Evolutionary conservation across 2,888 invertebrate genomes (phyloP), one percentile per base, ranked within the genome.

Genomic region (Amblyjoppa proteus): DNA sequence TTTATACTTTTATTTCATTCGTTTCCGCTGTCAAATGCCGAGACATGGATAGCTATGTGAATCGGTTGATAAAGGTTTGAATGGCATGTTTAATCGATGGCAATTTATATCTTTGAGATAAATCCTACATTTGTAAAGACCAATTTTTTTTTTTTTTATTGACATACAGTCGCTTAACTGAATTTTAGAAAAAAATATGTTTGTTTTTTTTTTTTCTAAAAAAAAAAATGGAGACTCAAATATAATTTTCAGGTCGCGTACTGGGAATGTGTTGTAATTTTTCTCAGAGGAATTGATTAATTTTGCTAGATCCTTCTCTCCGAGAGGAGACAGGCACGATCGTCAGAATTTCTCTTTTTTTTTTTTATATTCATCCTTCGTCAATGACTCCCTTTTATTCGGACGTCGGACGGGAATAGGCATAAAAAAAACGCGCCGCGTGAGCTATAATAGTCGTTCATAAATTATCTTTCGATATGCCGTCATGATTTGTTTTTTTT

Each of bases 321-420:
- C 25, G 16, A 25, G 28, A 1, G 5, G 3, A 58, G 28, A n/a
- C 56, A 5, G 25, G 58, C 38, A 20, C 38, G 66, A 41, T 66
- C 66, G 38, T 41, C 66, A 66, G 11, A 66, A 66, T 66, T 66
- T 66, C 66, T 38, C 66, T 34, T 20, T 41, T 38, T 49, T 38
- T 49, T 74, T 68, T 53, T 81, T 56, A 58, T 75, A 41, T 66
- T 51, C 38, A 31, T 69, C 53, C 25, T 53, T 69, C 38, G 49
- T 41, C 79, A 71, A 64, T 53, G 64, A 45, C 20, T 34, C 6
- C 16, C 66, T 34, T 38, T 34, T 34, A n/a, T 34, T 34, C 34
- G n/a, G 34, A 66, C 38, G 38, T 34, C n/a, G 66, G 34, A 34
- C 66, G 6, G 9, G 56, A 11, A 56, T 56, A 56, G 56, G 25